Conservation (phyloP, 1,140 invertebrate genomes). For the Leguminivora glycinivorella region DNA sequence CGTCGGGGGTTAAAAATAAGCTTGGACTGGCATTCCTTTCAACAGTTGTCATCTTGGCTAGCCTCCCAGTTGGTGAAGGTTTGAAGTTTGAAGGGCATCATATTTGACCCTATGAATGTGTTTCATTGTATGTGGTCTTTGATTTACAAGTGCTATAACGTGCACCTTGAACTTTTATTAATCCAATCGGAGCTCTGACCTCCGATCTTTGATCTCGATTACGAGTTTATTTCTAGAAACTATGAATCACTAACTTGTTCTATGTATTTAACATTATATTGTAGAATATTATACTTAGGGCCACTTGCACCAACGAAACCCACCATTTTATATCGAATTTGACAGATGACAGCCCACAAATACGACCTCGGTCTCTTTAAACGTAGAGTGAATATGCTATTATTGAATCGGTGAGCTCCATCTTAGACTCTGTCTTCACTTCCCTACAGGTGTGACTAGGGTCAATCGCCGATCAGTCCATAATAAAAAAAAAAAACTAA, state of each 20-base stretch:
- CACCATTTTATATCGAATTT: too few relatives aligned
- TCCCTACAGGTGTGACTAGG: too few relatives aligned
- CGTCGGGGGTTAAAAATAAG: too few relatives aligned
- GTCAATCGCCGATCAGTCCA: too few relatives aligned
- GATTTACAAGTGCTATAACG: not conserved
- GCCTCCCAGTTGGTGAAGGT: not conserved
- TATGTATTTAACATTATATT: not conserved
- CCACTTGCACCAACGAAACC: too few relatives aligned
- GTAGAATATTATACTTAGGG: not conserved
- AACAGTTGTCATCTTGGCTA: too few relatives aligned
- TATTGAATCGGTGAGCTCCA: too few relatives aligned
- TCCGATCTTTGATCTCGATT: conserved; percentile 5
- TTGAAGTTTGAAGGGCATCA: conserved; percentile 6
- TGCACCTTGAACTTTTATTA: conserved; percentile 10
- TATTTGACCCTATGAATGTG: conserved; percentile 10
- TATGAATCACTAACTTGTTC: conserved; percentile 2
- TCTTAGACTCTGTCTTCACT: too few relatives aligned
- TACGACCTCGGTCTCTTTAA: too few relatives aligned
- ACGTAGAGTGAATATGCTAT: too few relatives aligned
- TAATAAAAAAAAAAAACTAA: too few relatives aligned
- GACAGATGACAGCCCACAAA: too few relatives aligned
- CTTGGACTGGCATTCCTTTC: not conserved
- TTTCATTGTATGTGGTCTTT: not conserved
- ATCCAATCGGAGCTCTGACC: conserved; percentile 1
- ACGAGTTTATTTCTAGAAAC: not conserved